Evolutionary conservation across 30 jellyfish, hydroid and myxozoan genomes (phyloP), one percentile per base, ranked within the genome.

Genomic region (Sanderia malayensis): DNA sequence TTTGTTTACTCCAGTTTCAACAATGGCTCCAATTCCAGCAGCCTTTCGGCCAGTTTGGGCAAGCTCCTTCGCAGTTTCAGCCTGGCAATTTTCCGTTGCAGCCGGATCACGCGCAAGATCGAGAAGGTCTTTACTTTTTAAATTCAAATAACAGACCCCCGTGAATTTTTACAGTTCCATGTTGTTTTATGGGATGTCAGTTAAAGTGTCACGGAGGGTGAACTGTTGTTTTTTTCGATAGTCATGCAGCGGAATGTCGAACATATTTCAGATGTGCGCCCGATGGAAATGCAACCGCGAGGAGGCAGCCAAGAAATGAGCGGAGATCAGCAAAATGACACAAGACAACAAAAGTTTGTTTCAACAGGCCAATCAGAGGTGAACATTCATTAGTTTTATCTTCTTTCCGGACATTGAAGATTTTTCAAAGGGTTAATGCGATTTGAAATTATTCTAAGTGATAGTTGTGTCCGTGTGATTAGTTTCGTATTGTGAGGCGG

Each of bases 1-100:
- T 55, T 4, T 29, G n/a, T 59, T n/a, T 59, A 4, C 46, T 8
- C 7, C 71, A 59, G 46, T 29, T 62, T 31, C 24, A 26, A 62
- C 70, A 66, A 82, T 66, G 89, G 82, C 89, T 63, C 27, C 89
- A 78, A 28, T 78, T 63, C 37, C 89, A 67, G 78, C 82, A 60
- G 22, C 67, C 75, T 1, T 53, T 46, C 58, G 87, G 87, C 37
- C 89, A 78, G 37, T 52, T 49, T 31, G 59, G 44, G 18, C 79
- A 61, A 25, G 53, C 73, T 45, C 79, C 76, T 9, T 49, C 73
- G 44, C 87, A 76, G 29, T 58, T 32, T 15, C 82, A 81, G 21
- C 89, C 74, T 29, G 47, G 81, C 13, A 31, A 74, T 15, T 37
- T 27, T 32, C 86, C 85, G 11, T 71, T n/a, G n/a, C n/a, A n/a